Conservation (phyloP, 2,797 vertebrate species). For the Mycteria americana region DNA sequence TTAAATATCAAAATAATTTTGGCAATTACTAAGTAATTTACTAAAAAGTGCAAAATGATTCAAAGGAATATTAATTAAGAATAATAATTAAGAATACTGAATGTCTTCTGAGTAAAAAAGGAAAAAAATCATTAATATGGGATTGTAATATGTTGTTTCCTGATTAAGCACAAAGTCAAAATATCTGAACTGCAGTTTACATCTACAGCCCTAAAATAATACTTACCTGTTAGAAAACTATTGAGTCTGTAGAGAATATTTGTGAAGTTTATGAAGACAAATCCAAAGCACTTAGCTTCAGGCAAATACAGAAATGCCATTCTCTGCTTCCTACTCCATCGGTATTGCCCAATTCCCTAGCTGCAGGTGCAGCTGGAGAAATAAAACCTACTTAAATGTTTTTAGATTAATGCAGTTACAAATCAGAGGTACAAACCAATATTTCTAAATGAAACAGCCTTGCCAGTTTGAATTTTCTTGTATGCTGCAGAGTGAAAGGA, state of each 20-base stretch:
- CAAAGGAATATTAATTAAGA: neutral
- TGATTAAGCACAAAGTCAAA: neutral
- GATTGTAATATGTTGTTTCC: neutral
- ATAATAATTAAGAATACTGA: neutral
- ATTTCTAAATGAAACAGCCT: conserved; percentile 47
- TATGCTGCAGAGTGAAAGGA: neutral
- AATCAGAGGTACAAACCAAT: conserved; percentile 47
- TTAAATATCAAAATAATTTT: conserved; percentile 29
- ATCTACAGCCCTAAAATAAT: neutral
- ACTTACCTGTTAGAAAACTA: neutral
- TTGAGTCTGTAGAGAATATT: neutral
- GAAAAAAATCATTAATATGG: neutral
- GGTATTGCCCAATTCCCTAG: neutral
- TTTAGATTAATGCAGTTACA: conserved; percentile 26
- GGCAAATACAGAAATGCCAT: neutral
- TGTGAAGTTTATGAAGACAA: conserved; percentile 28
- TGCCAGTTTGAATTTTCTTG: conserved; percentile 15
- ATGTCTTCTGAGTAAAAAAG: conserved; percentile 5
- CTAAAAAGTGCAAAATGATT: conserved; percentile 29
- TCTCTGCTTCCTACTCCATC: neutral
- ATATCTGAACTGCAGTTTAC: neutral
- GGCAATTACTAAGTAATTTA: neutral
- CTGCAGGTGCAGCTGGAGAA: neutral
- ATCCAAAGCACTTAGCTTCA: neutral
- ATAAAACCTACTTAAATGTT: neutral